Evolutionary conservation across 1,140 invertebrate species (phyloP), one percentile per base, ranked within the genome.

Genomic region (Drosophila sulfurigaster): DNA sequence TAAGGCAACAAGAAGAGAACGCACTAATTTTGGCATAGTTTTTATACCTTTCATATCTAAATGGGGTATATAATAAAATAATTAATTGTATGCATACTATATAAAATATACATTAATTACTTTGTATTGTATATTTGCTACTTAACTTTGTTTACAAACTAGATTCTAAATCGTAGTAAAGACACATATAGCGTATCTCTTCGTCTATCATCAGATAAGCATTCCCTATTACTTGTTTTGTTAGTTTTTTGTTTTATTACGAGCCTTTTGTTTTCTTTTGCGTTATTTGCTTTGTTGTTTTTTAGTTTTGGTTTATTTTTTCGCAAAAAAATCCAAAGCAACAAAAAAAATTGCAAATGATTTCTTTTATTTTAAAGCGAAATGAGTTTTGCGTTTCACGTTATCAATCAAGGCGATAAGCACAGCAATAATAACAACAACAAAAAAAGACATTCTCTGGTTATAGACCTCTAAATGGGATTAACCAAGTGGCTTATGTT

Each of bases 21-120:
- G 59, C 60, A 70, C 46, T 70, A 66, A 76, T 68, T 70, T 79
- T 73, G 60, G 66, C 64, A 56, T 80, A 85, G 83, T 70, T 75
- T 38, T 65, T 35, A 54, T 49, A 25, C 15, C 48, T 49, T 49
- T 49, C 8, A 32, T 11, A 10, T 25, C 25, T 1, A 25, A 11
- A 20, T 4, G 16, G 8, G 10, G 16, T 46, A 15, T 7, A 1
- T 48, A 10, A 25, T 4, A 49, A 28, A 49, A 16, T 32, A 32
- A 32, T 32, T 32, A 32, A 32, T 32, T 32, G 5, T 8, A 5
- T 8, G 32, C 32, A 7, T 32, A 32, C 7, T 32, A 32, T 25
- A 25, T 25, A 3, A 25, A 25, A 25, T 25, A 25, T 3, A 4
- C 20, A 25, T 25, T 25, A 25, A 32, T 32, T 32, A 5, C 5